phyloP scores from a whole-genome alignment of 2,888 invertebrate species.

The Pollenia labialis region DNA sequence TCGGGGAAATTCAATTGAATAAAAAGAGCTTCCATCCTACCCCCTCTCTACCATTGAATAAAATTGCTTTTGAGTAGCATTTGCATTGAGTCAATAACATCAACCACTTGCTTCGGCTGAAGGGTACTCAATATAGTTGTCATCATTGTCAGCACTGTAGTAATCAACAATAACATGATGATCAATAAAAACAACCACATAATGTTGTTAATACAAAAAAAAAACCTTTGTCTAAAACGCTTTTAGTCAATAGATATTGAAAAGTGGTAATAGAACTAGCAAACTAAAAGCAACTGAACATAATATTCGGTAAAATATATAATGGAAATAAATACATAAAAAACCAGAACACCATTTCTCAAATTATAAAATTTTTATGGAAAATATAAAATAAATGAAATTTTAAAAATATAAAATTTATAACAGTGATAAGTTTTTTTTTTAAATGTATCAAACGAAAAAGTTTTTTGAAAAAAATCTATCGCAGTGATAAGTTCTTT shows the following conservation, averaged over 20 bases:
- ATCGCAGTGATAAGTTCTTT: too few species aligned
- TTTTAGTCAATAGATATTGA: slow-evolving; percentile 16
- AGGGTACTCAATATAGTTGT: slow-evolving; percentile 39
- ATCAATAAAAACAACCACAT: background rate
- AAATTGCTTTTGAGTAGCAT: slow-evolving; percentile 68
- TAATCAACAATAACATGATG: background rate
- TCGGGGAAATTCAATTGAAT: slow-evolving; percentile 51
- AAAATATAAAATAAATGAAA: too few species aligned
- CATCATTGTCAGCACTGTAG: slow-evolving; percentile 24
- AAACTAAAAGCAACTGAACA: background rate
- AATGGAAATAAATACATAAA: background rate
- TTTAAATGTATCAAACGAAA: too few species aligned
- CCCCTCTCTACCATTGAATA: slow-evolving; percentile 33
- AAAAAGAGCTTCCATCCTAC: background rate
- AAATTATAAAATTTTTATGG: background rate
- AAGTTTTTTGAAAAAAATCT: too few species aligned
- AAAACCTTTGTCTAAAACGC: slow-evolving; percentile 3
- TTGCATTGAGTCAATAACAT: slow-evolving; percentile 69
- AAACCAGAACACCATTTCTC: slow-evolving; percentile 19
- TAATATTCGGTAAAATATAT: background rate
- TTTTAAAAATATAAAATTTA: background rate
- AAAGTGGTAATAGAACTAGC: slow-evolving; percentile 9
- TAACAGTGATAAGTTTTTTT: too few species aligned
- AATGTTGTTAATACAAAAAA: background rate
- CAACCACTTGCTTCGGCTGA: slow-evolving; percentile 42